phyloP scores from a whole-genome alignment of 92 coral and sea anemone genomes.

The Nematostella vectensis region DNA sequence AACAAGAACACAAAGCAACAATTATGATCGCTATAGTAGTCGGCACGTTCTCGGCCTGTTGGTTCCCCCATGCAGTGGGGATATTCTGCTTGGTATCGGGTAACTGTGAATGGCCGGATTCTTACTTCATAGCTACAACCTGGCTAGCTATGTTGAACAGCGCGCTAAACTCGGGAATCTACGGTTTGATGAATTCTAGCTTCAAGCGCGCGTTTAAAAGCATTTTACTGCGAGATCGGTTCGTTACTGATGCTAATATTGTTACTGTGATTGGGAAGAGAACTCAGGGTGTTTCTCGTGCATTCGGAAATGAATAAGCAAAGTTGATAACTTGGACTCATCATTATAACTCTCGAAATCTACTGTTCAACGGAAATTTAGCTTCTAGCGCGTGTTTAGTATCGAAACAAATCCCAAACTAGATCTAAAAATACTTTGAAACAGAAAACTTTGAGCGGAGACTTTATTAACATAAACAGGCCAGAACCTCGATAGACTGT shows the following conservation, averaged over 20 bases:
- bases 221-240: conserved; percentile 38
- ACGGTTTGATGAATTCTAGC: conserved; percentile 57
- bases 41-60: conserved; percentile 59
- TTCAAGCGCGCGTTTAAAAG: conserved; percentile 75
- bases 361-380: too few relatives aligned
- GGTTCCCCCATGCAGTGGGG: conserved; percentile 78
- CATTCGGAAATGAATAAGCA: too few relatives aligned
- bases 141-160: conserved; percentile 83
- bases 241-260: conserved; percentile 13
- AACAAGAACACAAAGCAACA: conserved; percentile 68
- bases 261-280: conserved; percentile 4
- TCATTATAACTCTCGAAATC: too few relatives aligned
- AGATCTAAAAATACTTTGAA: too few relatives aligned
- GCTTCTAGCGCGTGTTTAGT: too few relatives aligned
- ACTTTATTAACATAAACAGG: too few relatives aligned
- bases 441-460: too few relatives aligned
- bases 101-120: conserved; percentile 28
- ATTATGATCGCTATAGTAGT: conserved; percentile 58
- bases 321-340: too few relatives aligned
- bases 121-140: conserved; percentile 56
- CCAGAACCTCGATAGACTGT: too few relatives aligned
- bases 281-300: not conserved
- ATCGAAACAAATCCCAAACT: too few relatives aligned
- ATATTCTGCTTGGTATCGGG: conserved; percentile 49
- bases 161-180: conserved; percentile 63